Conservation (phyloP, 2,797 vertebrate species). For the Ctenopoma kingsleyae region DNA sequence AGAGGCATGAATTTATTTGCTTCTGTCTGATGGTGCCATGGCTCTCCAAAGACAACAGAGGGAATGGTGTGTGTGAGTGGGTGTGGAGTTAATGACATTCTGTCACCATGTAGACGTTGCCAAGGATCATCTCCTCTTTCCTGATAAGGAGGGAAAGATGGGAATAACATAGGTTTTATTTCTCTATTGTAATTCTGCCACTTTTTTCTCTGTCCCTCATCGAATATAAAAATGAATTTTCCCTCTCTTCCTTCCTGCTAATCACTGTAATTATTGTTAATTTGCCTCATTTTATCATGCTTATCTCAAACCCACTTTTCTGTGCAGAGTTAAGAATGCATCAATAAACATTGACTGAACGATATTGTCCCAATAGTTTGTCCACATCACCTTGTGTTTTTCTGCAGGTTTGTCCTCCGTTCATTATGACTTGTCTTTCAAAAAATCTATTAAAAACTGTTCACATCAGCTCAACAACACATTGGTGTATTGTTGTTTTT, state of each 20-base stretch:
- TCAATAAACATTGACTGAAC: not conserved
- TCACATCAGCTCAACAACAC: not conserved
- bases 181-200: not conserved
- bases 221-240: not conserved
- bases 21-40: constrained; percentile 41
- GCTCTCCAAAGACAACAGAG: constrained; percentile 54
- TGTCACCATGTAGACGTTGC: constrained; percentile 47
- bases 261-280: not conserved
- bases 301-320: not conserved
- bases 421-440: not conserved
- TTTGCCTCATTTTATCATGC: not conserved
- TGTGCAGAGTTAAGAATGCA: not conserved
- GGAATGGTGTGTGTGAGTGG: constrained; percentile 51
- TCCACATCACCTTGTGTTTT: not conserved
- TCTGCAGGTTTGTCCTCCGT: not conserved
- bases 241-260: not conserved
- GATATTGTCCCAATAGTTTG: not conserved
- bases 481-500: not conserved
- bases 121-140: constrained; percentile 31
- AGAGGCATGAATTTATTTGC: constrained; percentile 57
- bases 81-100: constrained; percentile 64
- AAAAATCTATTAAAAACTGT: not conserved
- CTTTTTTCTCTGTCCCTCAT: not conserved
- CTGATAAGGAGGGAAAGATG: constrained; percentile 7
- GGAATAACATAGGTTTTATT: not conserved